These are phyloP conservation scores for Cisticola juncidis DNA, from an alignment of 2,113 vertebrate species.

Conservation along the genomic window DNA sequence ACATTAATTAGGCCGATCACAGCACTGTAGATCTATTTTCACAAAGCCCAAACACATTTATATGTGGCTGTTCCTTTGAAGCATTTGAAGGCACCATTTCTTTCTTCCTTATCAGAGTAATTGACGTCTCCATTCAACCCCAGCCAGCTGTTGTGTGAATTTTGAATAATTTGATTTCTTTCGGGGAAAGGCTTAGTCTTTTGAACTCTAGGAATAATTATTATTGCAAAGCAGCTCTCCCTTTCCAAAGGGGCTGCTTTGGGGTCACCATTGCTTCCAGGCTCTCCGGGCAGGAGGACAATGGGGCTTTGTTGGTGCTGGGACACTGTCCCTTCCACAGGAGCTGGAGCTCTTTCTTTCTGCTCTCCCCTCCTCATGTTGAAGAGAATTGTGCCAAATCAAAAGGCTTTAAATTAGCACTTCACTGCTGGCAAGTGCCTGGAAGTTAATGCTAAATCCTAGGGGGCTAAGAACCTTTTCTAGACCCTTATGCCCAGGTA, in stretches of 20 bases:
- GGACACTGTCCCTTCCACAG: neutral
- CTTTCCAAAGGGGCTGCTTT: slow-evolving; percentile 46
- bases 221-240: slow-evolving; percentile 61
- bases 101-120: slow-evolving; percentile 56
- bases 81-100: neutral
- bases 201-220: slow-evolving; percentile 69
- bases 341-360: neutral
- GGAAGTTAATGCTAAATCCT: slow-evolving; percentile 24
- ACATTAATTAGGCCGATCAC: slow-evolving; percentile 26
- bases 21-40: slow-evolving; percentile 18
- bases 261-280: slow-evolving; percentile 50
- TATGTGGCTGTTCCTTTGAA: slow-evolving; percentile 11
- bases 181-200: slow-evolving; percentile 29
- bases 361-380: rapidly evolving
- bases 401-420: slow-evolving; percentile 45
- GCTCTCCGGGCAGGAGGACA: slow-evolving; percentile 42
- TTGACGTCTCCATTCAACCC: slow-evolving; percentile 57
- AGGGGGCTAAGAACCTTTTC: neutral
- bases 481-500: neutral
- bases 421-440: neutral
- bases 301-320: slow-evolving; percentile 50
- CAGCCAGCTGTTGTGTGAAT: slow-evolving; percentile 51
- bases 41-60: slow-evolving; percentile 33
- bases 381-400: neutral
- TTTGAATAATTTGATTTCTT: slow-evolving; percentile 52